Base-by-base conservation (phyloP, 2,797 vertebrate species). In the Channallabes apus region DNA sequence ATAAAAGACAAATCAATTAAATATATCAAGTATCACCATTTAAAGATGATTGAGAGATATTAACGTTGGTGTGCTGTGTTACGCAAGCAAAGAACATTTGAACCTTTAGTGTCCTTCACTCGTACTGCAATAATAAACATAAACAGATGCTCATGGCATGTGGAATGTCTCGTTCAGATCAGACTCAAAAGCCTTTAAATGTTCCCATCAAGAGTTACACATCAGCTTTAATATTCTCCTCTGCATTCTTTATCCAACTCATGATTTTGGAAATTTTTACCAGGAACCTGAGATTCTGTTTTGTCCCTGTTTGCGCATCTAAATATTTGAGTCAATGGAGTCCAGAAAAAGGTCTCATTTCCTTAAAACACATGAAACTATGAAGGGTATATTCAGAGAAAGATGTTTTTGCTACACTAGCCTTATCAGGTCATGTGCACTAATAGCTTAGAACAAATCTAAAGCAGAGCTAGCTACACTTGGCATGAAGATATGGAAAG, bases 401-500 rank as follows among this genome's bases (percentile, higher is more conserved):
- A 90, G 91, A 94, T 92, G 91, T 93, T 94, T 93, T 92, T 81
- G 87, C 88, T 92, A 89, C 86, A 87, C 89, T 90, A 86, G 88
- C 89, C 90, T 93, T 92, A 93, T 94, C 93, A 90, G 93, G 90
- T 88, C 92, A 88, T 87, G 89, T 87, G 83, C 84, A 71, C 90
- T 92, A 93, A 93, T 94, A 91, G 89, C 89, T 89, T 91, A 64
- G 32, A 88, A 90, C 91, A 94, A 94, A 95, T 94, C 88, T 88
- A 92, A 94, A 94, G 91, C 94, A 94, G 93, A 93, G 89, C 91
- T 91, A 93, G 89, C 91, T 91, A 82, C 56, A 84, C 88, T 91
- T 93, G 92, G 91, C 91, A 78, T 68, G 89, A 85, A 78, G 92
- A 90, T 24, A 86, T 84, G 85, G 88, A 90, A 86, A 91, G 38